These are phyloP conservation scores for Gyrodactylus bullatarudis DNA, from an alignment of 1,140 invertebrate genomes.

Conservation along the genomic window DNA sequence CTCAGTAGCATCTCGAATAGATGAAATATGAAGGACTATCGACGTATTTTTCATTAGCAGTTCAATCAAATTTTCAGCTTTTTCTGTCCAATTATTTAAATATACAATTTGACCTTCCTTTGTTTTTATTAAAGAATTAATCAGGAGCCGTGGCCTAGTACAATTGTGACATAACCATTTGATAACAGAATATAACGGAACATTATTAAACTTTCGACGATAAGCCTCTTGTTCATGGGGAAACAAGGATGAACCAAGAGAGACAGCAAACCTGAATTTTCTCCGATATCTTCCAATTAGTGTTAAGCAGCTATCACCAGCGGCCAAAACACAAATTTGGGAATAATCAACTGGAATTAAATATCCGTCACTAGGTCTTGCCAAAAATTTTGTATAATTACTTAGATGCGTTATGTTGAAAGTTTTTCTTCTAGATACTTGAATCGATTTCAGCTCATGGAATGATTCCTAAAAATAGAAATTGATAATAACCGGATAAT, in stretches of 20 bases:
- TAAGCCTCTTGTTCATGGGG: not conserved
- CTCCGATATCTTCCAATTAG: not conserved
- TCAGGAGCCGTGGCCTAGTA: not conserved
- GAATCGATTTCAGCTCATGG: no score
- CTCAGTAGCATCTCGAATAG: not conserved
- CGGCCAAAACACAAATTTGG: not conserved
- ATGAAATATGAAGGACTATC: not conserved
- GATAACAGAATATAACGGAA: not conserved
- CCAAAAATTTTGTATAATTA: not conserved
- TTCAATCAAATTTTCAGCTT: not conserved
- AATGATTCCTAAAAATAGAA: no score
- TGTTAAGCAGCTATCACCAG: not conserved
- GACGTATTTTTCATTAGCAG: not conserved
- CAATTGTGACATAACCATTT: not conserved
- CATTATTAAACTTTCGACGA: not conserved
- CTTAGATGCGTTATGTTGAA: not conserved
- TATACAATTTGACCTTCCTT: not conserved
- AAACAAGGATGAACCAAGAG: not conserved
- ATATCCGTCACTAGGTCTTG: not conserved
- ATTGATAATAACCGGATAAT: no score
- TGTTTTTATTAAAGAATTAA: not conserved
- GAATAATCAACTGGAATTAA: not conserved
- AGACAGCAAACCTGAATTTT: not conserved
- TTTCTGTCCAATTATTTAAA: not conserved
- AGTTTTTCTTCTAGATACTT: no score